These are phyloP conservation scores for Sialis fuliginosa DNA, from an alignment of 2,888 invertebrate genomes.

Conservation along the genomic window DNA sequence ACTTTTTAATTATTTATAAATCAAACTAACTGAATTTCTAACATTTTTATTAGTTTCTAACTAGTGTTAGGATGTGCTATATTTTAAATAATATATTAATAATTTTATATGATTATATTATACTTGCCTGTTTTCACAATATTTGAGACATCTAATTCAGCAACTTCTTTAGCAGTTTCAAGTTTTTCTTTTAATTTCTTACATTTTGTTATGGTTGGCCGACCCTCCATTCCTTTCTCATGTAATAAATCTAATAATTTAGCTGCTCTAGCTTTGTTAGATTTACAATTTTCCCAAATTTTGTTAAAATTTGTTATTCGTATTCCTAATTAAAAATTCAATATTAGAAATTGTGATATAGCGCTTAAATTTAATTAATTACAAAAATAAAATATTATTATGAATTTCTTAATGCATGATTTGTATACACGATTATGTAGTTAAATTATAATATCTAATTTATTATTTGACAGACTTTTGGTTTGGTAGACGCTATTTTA, in stretches of 20 bases:
- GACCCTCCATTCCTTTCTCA: slow-evolving; percentile 1
- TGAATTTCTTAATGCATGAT: background rate
- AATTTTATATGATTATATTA: no score
- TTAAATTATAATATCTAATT: no score
- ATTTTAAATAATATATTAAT: no score
- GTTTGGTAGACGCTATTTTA: no score
- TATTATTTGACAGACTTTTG: no score
- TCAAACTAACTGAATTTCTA: background rate
- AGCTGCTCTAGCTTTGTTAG: background rate
- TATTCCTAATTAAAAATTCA: background rate
- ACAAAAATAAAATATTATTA: background rate
- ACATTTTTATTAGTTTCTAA: background rate
- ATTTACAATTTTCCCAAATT: slow-evolving; percentile 2
- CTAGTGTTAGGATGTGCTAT: no score
- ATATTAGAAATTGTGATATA: background rate
- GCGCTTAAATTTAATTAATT: no score
- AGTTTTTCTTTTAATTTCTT: background rate
- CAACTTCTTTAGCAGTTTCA: slow-evolving; percentile 1
- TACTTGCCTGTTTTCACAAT: slow-evolving; percentile 1
- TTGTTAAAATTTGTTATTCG: background rate
- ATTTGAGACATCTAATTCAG: background rate
- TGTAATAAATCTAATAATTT: slow-evolving; percentile 1
- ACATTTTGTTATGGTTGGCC: slow-evolving; percentile 1
- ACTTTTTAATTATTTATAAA: background rate
- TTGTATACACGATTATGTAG: no score